Base-by-base conservation (phyloP, 2,797 vertebrate genomes). In the Odontamblyopus lacepedii region DNA sequence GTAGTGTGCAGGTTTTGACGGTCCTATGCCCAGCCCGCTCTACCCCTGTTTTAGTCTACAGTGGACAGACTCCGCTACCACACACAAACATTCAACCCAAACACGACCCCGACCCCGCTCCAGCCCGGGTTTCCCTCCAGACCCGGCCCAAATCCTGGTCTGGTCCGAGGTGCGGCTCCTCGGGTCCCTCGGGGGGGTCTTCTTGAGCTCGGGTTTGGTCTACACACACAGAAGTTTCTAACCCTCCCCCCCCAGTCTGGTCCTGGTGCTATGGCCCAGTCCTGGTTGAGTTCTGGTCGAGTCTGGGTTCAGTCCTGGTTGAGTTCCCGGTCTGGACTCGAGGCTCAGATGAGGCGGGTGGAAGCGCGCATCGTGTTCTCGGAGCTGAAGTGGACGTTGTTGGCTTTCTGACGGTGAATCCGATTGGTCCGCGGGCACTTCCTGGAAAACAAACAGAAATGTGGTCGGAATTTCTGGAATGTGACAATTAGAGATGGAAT, bases 401-500 rank as follows among this genome's bases (percentile, higher is more conserved):
- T 98, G 91, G 98, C 97, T 94, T 99, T 99, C 94, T 98, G 97
- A 84, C 98, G 96, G 95, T 98, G 97, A 92, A 99, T 98, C 92
- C 97, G 93, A 94, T 98, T 99, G 93, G 95, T 97, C 92, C 98
- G 94, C 77, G 97, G 97, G 94, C 98, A 99, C 95, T 99, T 99
- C 94, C 98, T 99, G 93, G 71, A 67, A 59, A 23, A 16, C 26
- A 70, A 32, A 18, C 23, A 71, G 48, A 44, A 74, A 8, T 30
- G 35, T 35, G 6, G 35, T 35, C 7, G 1, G 5, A 15, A 44
- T 1, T 41, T 41, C 38, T 41, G 7, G 30, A 5, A 32, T 32
- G 30, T 23, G 23, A 23, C 23, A 23, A 23, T 23, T 23, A 0
- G 23, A 23, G 23, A 23, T 23, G 23, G 23, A 23, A 23, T 23